Evolutionary conservation across 2,797 vertebrate genomes (phyloP), one percentile per base, ranked within the genome.

Genomic region (Hafferia zeledoni): DNA sequence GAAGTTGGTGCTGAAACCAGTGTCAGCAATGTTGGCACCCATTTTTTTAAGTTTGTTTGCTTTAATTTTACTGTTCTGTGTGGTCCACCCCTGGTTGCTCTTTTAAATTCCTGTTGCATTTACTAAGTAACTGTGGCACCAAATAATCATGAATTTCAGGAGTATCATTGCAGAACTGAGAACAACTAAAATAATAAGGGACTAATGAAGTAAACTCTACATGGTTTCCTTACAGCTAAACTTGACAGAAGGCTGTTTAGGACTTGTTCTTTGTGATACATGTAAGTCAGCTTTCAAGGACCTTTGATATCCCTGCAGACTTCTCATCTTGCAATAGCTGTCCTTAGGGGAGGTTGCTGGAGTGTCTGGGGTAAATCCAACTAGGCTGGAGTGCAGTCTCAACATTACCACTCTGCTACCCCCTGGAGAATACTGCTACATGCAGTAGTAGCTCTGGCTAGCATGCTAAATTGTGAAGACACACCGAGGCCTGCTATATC

Each of bases 1-100:
- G 17, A 46, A 41, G 31, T 4, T 84, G n/a, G 15, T 60, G 52
- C 31, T 76, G 46, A 47, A 59, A n/a, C 46, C 23, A 63, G 12
- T 19, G 24, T 31, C 41, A 50, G n/a, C 41, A 35, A 18, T 13
- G 52, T 14, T 71, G 52, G 12, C 16, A 80, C 11, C 13, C 28
- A 6, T 65, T 65, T 33, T 75, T 69, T 30, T 49, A 59, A 30
- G 46, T 28, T 30, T 52, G 37, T 27, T 83, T 79, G n/a, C 57
- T 86, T 55, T 24, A 19, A 55, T 71, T 77, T 78, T 68, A 46
- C 27, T 52, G 4, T 30, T 46, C 37, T 70, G 63, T 39, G n/a
- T 27, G 17, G 23, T n/a, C 4, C 2, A 7, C 4, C 18, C 3
- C 0, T 1, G 52, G 16, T 24, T 2, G 0, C 17, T 27, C 23